Evolutionary conservation across 2,113 vertebrate genomes (phyloP).

Genomic region (Eulemur macaco): DNA sequence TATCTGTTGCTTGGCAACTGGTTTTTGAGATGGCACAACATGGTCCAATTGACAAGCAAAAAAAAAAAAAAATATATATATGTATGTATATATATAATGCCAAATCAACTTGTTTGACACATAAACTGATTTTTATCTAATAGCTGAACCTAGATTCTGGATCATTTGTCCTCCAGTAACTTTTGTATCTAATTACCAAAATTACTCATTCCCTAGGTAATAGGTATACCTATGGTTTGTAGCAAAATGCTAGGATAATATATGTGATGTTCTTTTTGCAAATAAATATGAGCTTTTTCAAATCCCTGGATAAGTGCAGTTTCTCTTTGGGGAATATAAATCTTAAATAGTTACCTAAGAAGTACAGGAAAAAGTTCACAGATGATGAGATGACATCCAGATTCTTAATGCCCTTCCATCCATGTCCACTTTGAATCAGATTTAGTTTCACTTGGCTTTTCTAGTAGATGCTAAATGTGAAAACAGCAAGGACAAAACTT

Average conservation of each 20-base stretch:
- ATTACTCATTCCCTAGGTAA: neutral
- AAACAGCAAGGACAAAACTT: neutral
- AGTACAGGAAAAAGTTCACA: neutral
- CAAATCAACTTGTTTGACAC: constrained; percentile 29
- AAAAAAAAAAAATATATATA: neutral
- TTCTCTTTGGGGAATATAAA: neutral
- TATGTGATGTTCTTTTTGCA: constrained; percentile 16
- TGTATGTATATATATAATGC: neutral
- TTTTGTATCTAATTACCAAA: constrained; percentile 31
- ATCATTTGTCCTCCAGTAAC: constrained; percentile 20
- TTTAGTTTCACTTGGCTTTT: neutral
- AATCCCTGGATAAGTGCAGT: neutral
- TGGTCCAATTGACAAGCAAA: constrained; percentile 41
- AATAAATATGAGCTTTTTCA: constrained; percentile 20
- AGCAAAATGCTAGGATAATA: constrained; percentile 32
- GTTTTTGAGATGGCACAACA: constrained; percentile 36
- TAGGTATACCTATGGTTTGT: neutral
- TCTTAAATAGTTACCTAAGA: neutral
- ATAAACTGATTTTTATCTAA: constrained; percentile 50
- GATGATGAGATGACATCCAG: neutral
- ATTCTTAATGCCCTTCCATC: neutral
- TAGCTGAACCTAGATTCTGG: constrained; percentile 19
- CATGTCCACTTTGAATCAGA: neutral
- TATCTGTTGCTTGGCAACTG: constrained; percentile 70
- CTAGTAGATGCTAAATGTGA: neutral